Evolutionary conservation across 2,113 vertebrate genomes (phyloP).

Genomic region (Salvelinus namaycush): DNA sequence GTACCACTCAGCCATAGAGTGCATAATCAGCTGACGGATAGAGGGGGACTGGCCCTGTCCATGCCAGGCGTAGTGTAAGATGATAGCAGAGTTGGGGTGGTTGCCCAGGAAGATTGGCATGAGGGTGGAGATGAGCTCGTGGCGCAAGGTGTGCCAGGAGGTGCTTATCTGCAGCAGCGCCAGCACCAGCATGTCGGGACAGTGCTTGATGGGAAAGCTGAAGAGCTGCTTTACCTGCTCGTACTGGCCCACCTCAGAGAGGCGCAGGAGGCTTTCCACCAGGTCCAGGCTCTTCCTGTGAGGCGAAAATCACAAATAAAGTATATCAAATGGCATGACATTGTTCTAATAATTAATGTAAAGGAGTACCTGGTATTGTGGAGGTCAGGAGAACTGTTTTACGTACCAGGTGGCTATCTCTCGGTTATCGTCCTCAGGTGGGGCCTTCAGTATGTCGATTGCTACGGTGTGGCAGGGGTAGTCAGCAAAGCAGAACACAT

Average conservation of each 20-base stretch:
- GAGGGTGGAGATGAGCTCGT: slow-evolving; percentile 97
- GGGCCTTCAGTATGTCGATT: slow-evolving; percentile 97
- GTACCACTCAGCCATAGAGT: slow-evolving; percentile 99
- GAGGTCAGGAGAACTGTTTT: background rate
- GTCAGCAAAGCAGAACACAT: slow-evolving; percentile 98
- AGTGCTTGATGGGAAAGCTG: slow-evolving; percentile 98
- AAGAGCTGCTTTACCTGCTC: slow-evolving; percentile 99
- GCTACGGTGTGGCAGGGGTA: slow-evolving; percentile 94
- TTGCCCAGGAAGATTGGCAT: slow-evolving; percentile 99
- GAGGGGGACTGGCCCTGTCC: slow-evolving; percentile 99
- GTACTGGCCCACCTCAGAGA: slow-evolving; percentile 96
- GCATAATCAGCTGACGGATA: slow-evolving; percentile 98
- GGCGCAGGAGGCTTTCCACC: slow-evolving; percentile 90
- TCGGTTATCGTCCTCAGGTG: slow-evolving; percentile 97
- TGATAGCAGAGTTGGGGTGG: slow-evolving; percentile 98
- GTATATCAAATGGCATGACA: background rate
- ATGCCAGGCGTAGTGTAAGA: slow-evolving; percentile 99
- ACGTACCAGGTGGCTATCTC: slow-evolving; percentile 97
- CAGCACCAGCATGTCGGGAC: slow-evolving; percentile 97
- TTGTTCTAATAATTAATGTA: background rate
- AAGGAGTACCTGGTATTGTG: background rate
- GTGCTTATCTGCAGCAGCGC: slow-evolving; percentile 96
- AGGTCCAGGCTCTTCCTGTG: slow-evolving; percentile 97
- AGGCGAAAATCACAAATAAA: background rate
- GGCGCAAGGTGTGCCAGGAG: slow-evolving; percentile 95